Percentiles rank a stretch among this genome's conserved stretches.
These are phyloP conservation scores for Proisotoma minuta DNA, from an alignment of 2,888 invertebrate genomes.

Conservation along the genomic window DNA sequence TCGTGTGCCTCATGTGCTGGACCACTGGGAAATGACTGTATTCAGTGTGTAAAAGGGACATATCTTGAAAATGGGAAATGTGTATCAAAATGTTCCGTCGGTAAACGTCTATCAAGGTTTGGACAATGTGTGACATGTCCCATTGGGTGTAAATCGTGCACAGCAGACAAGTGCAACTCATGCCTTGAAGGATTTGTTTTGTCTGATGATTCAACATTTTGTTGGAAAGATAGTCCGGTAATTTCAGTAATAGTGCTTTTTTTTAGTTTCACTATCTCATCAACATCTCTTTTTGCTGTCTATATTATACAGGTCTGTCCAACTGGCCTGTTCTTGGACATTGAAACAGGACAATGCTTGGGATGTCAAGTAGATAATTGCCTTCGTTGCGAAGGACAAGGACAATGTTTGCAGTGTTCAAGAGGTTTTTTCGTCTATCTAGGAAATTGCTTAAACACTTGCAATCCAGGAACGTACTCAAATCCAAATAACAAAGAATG, in stretches of 20 bases:
- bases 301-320: constrained; percentile 35
- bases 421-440: constrained; percentile 27
- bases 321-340: constrained; percentile 33
- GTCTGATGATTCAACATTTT: constrained; percentile 18
- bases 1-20: constrained; percentile 67
- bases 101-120: constrained; percentile 26
- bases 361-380: constrained; percentile 40
- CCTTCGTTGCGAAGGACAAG: constrained; percentile 28
- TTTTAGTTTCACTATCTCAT: neutral
- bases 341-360: constrained; percentile 29
- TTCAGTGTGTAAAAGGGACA: constrained; percentile 32
- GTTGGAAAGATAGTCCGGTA: constrained; percentile 31
- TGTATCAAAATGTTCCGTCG: constrained; percentile 29
- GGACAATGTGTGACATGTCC: constrained; percentile 26
- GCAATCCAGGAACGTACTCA: constrained; percentile 38
- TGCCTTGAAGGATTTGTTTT: constrained; percentile 33
- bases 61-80: constrained; percentile 35
- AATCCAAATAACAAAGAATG: constrained; percentile 35
- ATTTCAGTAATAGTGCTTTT: neutral
- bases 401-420: constrained; percentile 37
- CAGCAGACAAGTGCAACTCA: constrained; percentile 26
- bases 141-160: constrained; percentile 37
- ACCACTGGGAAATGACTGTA: constrained; percentile 45
- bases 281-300: too few species aligned
- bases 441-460: constrained; percentile 34